Conservation (phyloP, 2,888 invertebrate genomes). For the Merodon equestris region DNA sequence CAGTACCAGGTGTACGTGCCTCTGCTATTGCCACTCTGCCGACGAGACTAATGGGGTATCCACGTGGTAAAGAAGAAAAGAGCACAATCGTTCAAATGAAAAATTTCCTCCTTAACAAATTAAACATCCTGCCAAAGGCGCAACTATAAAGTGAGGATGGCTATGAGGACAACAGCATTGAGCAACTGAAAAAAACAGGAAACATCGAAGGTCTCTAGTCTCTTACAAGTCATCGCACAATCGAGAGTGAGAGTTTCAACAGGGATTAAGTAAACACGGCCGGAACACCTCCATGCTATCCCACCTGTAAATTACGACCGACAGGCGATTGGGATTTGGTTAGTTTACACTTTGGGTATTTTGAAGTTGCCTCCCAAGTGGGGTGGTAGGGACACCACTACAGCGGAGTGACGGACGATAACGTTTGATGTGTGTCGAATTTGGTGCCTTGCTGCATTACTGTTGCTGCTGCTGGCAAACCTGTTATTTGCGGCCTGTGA, state of each 20-base stretch:
- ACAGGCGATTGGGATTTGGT: constrained; percentile 33
- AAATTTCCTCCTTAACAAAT: constrained; percentile 49
- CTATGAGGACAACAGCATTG: too few species aligned
- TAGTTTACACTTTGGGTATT: constrained; percentile 55
- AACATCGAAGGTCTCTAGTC: too few species aligned
- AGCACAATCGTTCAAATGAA: constrained; percentile 34
- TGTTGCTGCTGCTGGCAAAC: constrained; percentile 11
- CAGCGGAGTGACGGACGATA: too few species aligned
- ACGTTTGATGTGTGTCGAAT: constrained; percentile 19
- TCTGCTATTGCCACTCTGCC: neutral
- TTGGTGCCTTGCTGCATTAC: constrained; percentile 11
- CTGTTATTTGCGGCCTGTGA: constrained; percentile 43
- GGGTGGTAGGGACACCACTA: neutral
- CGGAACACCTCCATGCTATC: constrained; percentile 1
- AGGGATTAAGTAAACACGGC: constrained; percentile 50
- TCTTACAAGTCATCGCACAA: neutral
- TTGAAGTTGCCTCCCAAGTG: constrained; percentile 10
- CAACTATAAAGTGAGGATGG: neutral
- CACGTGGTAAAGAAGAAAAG: constrained; percentile 23
- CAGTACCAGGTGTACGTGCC: constrained; percentile 6
- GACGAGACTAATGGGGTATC: too few species aligned
- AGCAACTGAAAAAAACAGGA: too few species aligned
- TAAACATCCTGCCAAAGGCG: constrained; percentile 49
- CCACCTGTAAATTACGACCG: constrained; percentile 49
- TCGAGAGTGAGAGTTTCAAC: constrained; percentile 35